Conservation (phyloP, 2,113 vertebrate species). For the Syrrhaptes paradoxus region DNA sequence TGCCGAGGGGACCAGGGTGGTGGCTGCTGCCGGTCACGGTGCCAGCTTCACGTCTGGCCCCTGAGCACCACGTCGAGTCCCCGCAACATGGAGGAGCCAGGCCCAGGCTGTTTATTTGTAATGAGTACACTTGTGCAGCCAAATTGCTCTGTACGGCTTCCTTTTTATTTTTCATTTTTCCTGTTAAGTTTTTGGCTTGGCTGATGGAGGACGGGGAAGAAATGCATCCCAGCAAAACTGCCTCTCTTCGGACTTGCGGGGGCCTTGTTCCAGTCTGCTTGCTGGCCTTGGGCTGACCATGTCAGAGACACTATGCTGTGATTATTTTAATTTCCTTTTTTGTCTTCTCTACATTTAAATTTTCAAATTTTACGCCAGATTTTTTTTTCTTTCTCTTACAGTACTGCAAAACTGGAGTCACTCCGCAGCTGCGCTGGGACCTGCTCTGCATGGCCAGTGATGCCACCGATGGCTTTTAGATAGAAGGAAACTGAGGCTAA, state of each 20-base stretch:
- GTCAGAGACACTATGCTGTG: neutral
- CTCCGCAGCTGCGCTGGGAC: neutral
- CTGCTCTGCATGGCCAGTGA: neutral
- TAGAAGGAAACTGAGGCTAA: conserved; percentile 65
- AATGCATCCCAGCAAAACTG: conserved; percentile 31
- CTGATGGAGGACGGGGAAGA: neutral
- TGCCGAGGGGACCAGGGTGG: neutral
- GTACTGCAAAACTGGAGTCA: neutral
- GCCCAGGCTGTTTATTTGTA: neutral
- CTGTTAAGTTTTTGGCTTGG: conserved; percentile 30
- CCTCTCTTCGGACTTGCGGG: neutral
- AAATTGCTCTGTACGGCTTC: neutral
- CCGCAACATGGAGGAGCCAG: fast-evolving
- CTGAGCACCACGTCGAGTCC: fast-evolving
- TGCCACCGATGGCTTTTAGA: conserved; percentile 1
- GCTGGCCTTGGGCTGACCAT: neutral
- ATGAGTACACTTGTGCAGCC: neutral
- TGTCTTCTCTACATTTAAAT: neutral
- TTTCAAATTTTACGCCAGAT: neutral
- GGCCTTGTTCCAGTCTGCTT: neutral
- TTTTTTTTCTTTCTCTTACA: neutral
- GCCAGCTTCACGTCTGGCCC: fast-evolving
- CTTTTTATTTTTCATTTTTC: conserved; percentile 5
- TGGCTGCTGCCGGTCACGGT: fast-evolving
- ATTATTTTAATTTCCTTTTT: neutral